Base-by-base conservation (phyloP, 2,797 vertebrate genomes). In the Cossypha polioptera region DNA sequence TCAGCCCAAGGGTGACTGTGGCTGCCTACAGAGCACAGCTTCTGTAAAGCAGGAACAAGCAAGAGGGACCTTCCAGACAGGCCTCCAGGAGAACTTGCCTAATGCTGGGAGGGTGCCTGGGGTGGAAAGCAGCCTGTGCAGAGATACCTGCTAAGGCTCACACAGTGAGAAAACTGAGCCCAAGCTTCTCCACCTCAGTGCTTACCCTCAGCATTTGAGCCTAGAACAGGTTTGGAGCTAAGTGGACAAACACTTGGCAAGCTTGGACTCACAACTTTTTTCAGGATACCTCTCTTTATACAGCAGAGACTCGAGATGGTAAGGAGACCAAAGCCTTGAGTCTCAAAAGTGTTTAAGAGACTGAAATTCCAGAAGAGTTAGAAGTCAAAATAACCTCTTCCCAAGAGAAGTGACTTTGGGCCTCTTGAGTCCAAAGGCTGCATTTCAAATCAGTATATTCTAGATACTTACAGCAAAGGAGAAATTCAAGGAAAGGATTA, bases 201-300 rank as follows among this genome's bases (percentile, higher is more conserved):
- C 31, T 36, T 63, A 14, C 25, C 12, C 33, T 51, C 36, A 24
- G 35, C 6, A 0, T 58, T 7, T 42, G 15, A 24, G 38, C 21
- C 38, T 35, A 35, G 10, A 90, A 54, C 21, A 83, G 20, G 36
- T 36, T 36, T 58, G 40, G 40, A 16, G 35, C 21, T 33, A 86
- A 88, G 16, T 5, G 7, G 33, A 47, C 0, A 4, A 86, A 86
- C 14, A 31, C 0, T 1, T 58, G 28, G 15, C 1, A 2, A 58
- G 18, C 13, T 45, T 54, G 15, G 33, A 43, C 36, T 74, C 48
- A 50, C 25, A 11, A n/a, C 19, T 16, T 77, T 66, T 55, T 31
- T 73, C 35, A 51, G 22, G 43, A 55, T 58, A n/a, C 10, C 2
- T 51, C n/a, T 61, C 29, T 36, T 78, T 22, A 22, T 11, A 45